Evolutionary conservation across 92 coral and sea anemone species (phyloP).

Genomic region (Epizoanthus illoricatus): DNA sequence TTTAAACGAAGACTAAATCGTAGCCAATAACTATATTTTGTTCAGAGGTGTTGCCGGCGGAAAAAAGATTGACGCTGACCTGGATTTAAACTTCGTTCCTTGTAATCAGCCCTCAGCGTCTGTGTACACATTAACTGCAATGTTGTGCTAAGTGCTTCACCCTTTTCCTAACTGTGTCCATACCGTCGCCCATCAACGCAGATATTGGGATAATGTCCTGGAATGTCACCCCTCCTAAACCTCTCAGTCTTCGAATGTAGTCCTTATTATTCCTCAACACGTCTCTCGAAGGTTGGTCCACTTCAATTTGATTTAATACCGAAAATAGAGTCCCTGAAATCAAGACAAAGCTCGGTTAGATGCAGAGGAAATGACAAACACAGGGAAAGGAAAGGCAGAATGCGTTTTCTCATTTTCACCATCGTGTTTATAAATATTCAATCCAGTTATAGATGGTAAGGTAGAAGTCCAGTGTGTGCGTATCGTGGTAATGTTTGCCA

Average conservation of each 20-base stretch:
- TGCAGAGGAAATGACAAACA: background rate
- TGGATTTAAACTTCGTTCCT: too few species aligned
- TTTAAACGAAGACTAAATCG: too few species aligned
- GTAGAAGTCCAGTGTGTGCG: too few species aligned
- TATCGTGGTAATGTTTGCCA: too few species aligned
- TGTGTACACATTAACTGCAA: background rate
- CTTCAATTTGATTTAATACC: slow-evolving; percentile 1
- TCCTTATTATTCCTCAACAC: slow-evolving; percentile 18
- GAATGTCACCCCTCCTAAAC: slow-evolving; percentile 40
- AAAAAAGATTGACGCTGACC: too few species aligned
- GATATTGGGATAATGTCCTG: slow-evolving; percentile 71
- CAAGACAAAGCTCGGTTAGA: background rate
- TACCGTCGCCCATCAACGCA: slow-evolving; percentile 64
- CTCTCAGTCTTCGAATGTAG: slow-evolving; percentile 31
- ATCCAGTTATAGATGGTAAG: too few species aligned
- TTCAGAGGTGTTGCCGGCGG: too few species aligned
- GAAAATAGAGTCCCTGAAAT: slow-evolving; percentile 23
- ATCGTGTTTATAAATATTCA: too few species aligned
- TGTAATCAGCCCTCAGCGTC: background rate
- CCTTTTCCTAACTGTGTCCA: slow-evolving; percentile 59
- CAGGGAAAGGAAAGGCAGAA: too few species aligned
- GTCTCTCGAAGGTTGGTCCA: slow-evolving; percentile 24
- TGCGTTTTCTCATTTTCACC: too few species aligned
- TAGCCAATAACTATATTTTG: too few species aligned
- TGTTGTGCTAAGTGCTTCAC: slow-evolving; percentile 44